phyloP scores from a whole-genome alignment of 37 sponge, comb jelly and placozoan species.

The Ephydatia muelleri region DNA sequence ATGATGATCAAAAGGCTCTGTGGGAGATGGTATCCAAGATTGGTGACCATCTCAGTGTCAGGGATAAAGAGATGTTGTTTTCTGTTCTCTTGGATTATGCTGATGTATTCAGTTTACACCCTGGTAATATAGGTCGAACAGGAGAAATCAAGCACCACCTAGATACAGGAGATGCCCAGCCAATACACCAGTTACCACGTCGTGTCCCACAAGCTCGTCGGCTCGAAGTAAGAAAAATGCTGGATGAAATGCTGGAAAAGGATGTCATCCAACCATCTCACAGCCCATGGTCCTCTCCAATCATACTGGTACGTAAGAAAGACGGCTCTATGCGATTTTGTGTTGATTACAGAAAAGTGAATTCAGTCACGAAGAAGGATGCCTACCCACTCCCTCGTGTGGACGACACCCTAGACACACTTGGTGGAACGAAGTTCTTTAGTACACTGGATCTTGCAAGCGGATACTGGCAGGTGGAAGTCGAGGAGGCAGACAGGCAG shows the following conservation, averaged over 20 bases:
- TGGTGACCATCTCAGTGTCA: background rate
- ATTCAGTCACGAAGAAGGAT: slow-evolving; percentile 35
- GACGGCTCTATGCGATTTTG: slow-evolving; percentile 19
- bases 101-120: slow-evolving; percentile 13
- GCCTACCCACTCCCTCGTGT: slow-evolving; percentile 47
- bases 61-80: slow-evolving; percentile 8
- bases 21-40: slow-evolving; percentile 10
- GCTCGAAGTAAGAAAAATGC: slow-evolving; percentile 26
- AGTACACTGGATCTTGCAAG: slow-evolving; percentile 27
- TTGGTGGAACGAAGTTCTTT: slow-evolving; percentile 31
- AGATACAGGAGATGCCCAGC: slow-evolving; percentile 52
- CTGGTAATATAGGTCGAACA: slow-evolving; percentile 21
- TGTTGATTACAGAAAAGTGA: slow-evolving; percentile 30
- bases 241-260: slow-evolving; percentile 37
- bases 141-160: slow-evolving; percentile 24
- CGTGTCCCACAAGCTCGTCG: slow-evolving; percentile 36
- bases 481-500: slow-evolving; percentile 14
- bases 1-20: background rate
- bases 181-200: slow-evolving; percentile 43
- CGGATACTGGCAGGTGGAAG: slow-evolving; percentile 50
- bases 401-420: slow-evolving; percentile 26
- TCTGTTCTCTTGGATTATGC: background rate
- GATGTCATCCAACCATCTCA: slow-evolving; percentile 11
- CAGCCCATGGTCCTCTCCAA: slow-evolving; percentile 35
- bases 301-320: slow-evolving; percentile 30